Conservation (phyloP, 2,113 vertebrate species). For the Herpetotheres cachinnans region DNA sequence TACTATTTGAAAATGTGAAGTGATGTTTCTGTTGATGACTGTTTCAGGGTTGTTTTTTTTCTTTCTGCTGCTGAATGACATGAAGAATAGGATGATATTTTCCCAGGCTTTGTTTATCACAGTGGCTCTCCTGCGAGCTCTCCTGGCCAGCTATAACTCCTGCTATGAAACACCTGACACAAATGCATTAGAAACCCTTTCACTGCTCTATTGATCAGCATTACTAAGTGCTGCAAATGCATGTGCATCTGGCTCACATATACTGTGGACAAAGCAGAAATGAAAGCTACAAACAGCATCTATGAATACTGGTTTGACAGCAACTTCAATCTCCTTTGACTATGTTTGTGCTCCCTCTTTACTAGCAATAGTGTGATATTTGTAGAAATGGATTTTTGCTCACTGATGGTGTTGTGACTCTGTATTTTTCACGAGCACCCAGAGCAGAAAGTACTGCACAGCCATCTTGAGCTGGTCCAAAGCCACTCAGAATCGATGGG, state of each 20-base stretch:
- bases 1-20: not conserved
- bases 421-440: not conserved
- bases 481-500: not conserved
- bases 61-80: not conserved
- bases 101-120: not conserved
- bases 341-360: not conserved
- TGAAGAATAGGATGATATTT: not conserved
- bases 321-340: not conserved
- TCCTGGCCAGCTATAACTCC: not conserved
- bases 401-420: not conserved
- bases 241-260: not conserved
- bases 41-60: not conserved
- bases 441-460: not conserved
- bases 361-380: not conserved
- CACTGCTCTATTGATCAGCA: not conserved
- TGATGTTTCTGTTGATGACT: not conserved
- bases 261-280: not conserved
- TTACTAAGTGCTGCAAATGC: not conserved
- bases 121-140: not conserved
- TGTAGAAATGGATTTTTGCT: not conserved
- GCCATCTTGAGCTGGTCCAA: not conserved
- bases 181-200: not conserved
- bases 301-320: not conserved
- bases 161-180: not conserved
- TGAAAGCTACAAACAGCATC: not conserved